Percentiles rank a stretch among this genome's conserved stretches.
phyloP scores from a whole-genome alignment of 1,140 invertebrate species.

The Musca domestica region DNA sequence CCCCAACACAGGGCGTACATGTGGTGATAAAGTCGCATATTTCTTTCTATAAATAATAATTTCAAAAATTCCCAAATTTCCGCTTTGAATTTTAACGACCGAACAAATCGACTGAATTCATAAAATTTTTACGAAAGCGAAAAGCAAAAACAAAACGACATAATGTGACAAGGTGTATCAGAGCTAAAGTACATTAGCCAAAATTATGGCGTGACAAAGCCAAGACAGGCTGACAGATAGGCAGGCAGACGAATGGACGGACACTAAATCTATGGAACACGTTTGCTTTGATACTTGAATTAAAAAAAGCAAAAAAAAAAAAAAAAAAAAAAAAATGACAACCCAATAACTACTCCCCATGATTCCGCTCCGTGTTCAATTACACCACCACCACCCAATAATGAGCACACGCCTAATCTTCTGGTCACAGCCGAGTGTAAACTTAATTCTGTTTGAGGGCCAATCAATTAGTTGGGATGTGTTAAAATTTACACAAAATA shows the following conservation, averaged over 20 bases:
- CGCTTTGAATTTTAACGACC: not conserved
- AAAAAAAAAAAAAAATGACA: not conserved
- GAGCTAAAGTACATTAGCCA: not conserved
- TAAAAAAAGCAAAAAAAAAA: not conserved
- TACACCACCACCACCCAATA: no score
- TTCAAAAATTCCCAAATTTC: not conserved
- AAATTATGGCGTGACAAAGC: not conserved
- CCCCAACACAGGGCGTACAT: no score
- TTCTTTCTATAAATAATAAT: not conserved
- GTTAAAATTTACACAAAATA: conserved; percentile 19
- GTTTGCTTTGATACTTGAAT: no score
- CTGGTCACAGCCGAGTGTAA: no score
- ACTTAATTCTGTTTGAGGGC: not conserved
- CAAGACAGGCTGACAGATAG: no score
- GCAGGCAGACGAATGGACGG: no score
- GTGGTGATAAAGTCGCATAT: not conserved
- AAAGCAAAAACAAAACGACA: not conserved
- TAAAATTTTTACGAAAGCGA: not conserved
- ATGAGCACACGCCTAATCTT: no score
- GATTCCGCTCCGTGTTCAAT: no score
- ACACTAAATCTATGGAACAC: no score
- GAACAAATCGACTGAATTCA: not conserved
- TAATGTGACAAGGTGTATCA: not conserved
- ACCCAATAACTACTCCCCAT: not conserved
- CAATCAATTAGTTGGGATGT: conserved; percentile 15